Percentiles rank a stretch among this genome's conserved stretches.
Evolutionary conservation across 1,140 invertebrate species (phyloP).

Genomic region (Trialeurodes vaporariorum): DNA sequence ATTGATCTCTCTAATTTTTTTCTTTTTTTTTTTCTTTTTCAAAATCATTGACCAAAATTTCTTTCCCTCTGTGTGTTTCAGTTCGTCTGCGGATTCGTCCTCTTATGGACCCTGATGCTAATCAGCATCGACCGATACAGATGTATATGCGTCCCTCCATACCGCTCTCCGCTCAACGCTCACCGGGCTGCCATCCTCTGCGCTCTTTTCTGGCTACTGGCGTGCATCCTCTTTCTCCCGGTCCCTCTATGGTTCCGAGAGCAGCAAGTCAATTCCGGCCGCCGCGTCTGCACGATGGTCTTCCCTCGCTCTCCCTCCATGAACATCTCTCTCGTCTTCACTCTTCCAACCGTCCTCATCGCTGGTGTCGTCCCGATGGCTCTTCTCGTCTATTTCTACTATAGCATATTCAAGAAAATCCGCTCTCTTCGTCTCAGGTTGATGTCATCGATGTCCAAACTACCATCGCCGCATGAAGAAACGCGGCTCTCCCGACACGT

Average conservation of each 20-base stretch:
- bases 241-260: conserved; percentile 41
- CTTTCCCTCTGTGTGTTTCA: conserved; percentile 34
- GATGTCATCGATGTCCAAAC: conserved; percentile 30
- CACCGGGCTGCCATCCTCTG: conserved; percentile 35
- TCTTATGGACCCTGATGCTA: conserved; percentile 46
- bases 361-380: conserved; percentile 43
- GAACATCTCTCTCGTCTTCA: conserved; percentile 41
- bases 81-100: conserved; percentile 47
- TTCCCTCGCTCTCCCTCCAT: conserved; percentile 40
- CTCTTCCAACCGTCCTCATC: conserved; percentile 39
- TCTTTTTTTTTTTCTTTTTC: too few species aligned
- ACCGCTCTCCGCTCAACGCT: conserved; percentile 40
- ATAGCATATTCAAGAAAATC: conserved; percentile 41
- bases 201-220: conserved; percentile 38
- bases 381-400: conserved; percentile 43
- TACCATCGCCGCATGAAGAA: conserved; percentile 41
- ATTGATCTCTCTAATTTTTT: too few species aligned
- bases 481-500: conserved; percentile 42
- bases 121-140: conserved; percentile 46
- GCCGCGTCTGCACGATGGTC: conserved; percentile 41
- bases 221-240: conserved; percentile 39
- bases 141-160: conserved; percentile 44
- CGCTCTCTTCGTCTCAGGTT: not conserved
- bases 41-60: too few species aligned
- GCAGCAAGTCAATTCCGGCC: conserved; percentile 20